These are phyloP conservation scores for Cairina moschata DNA, from an alignment of 2,113 vertebrate species.

Conservation along the genomic window DNA sequence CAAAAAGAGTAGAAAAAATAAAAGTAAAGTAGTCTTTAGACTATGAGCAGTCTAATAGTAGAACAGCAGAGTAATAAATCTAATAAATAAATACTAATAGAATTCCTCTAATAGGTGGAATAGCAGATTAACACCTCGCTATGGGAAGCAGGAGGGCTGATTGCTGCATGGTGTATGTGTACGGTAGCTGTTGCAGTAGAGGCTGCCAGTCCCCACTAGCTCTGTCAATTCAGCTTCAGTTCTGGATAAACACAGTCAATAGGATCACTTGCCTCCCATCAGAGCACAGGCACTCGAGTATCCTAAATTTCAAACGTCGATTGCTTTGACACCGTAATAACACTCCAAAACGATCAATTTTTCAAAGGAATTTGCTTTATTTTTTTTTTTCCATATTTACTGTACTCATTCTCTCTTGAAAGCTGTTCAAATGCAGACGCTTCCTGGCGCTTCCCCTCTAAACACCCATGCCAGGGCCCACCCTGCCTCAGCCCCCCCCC, in stretches of 20 bases:
- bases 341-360: neutral
- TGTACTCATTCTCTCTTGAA: neutral
- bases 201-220: neutral
- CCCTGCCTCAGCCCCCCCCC: too few relatives aligned
- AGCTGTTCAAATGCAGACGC: neutral
- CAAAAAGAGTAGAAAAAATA: neutral
- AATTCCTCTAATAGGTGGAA: neutral
- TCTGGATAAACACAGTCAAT: fast-evolving
- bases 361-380: neutral
- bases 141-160: fast-evolving
- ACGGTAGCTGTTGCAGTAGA: fast-evolving
- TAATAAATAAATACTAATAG: too few relatives aligned
- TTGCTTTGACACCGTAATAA: neutral
- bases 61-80: too few relatives aligned
- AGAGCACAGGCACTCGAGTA: neutral
- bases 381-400: neutral
- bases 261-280: neutral
- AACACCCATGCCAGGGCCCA: too few relatives aligned
- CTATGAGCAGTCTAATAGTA: too few relatives aligned
- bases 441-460: neutral
- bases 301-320: fast-evolving
- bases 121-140: neutral
- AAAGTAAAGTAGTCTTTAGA: too few relatives aligned
- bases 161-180: fast-evolving
- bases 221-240: neutral